Base-by-base conservation (phyloP, 2,113 vertebrate genomes). In the Bufo bufo region DNA sequence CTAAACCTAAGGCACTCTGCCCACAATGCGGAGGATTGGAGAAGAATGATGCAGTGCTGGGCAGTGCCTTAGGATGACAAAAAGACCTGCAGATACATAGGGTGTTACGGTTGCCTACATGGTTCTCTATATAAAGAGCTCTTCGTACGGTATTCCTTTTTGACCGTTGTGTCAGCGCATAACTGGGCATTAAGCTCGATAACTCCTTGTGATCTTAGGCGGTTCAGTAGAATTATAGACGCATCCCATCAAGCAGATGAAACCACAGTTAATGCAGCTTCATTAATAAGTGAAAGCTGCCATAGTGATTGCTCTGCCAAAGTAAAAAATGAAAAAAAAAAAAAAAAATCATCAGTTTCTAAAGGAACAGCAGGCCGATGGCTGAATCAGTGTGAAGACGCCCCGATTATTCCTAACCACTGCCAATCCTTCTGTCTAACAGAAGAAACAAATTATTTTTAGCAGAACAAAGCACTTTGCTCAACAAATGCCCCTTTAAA, bases 211-310 rank as follows among this genome's bases (percentile, higher is more conserved):
- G 43, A 49, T 47, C 71, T 16, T 0, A 13, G 19, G 45, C 71
- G 19, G 16, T 19, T 45, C 69, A 72, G 69, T 45, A 17, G 5
- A 33, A 72, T 72, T 43, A 74, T 17, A 74, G 71, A 47, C 5
- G 45, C 71, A 17, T 43, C 71, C 45, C 14, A 19, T 74, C 71
- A 74, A 49, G 71, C 71, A 74, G 45, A 74, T 74, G 66, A 74
- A 74, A 74, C 43, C 16, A 47, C 10, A 19, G 13, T 74, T 74
- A 74, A 74, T 74, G 71, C 45, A 49, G 71, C 71, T 74, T 74
- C 71, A 74, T 74, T 74, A 74, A 74, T 74, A 74, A 74, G 45
- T 74, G 45, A 74, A 74, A 74, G 71, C 71, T 74, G 71, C 71
- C 71, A 47, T 49, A 47, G 71, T 74, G 49, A 74, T 74, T 19